Evolutionary conservation across 2,888 invertebrate species (phyloP).

Genomic region (Bombylius discolor): DNA sequence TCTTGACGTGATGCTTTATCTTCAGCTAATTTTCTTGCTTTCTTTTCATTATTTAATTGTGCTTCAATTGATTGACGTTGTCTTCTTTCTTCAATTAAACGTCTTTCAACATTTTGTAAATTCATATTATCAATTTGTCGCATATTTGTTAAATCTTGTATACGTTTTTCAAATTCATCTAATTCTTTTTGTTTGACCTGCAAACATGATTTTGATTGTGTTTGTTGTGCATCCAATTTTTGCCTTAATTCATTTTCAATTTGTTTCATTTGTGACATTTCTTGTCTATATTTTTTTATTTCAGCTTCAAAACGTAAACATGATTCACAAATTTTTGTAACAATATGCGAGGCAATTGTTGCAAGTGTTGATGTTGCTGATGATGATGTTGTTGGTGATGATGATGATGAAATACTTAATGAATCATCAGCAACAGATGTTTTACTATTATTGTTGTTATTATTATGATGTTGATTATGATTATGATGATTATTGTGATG

Average conservation of each 20-base stretch:
- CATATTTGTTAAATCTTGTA: conserved; percentile 59
- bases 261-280: conserved; percentile 35
- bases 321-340: conserved; percentile 34
- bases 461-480: conserved; percentile 5
- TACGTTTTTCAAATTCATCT: conserved; percentile 71
- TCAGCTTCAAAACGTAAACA: conserved; percentile 35
- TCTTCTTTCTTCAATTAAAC: conserved; percentile 69
- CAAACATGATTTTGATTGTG: conserved; percentile 58
- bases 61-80: conserved; percentile 59
- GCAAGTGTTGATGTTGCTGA: conserved; percentile 28
- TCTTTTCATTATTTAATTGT: conserved; percentile 59
- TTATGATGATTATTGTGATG: background rate
- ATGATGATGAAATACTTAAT: conserved; percentile 26
- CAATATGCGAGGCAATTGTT: conserved; percentile 33
- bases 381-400: conserved; percentile 28
- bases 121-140: conserved; percentile 68
- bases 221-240: conserved; percentile 43
- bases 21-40: conserved; percentile 47
- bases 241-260: conserved; percentile 36
- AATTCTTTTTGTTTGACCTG: conserved; percentile 60
- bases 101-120: conserved; percentile 61
- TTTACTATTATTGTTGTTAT: conserved; percentile 10
- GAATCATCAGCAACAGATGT: conserved; percentile 22
- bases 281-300: conserved; percentile 33
- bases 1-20: conserved; percentile 42